Conservation (phyloP, 2,888 invertebrate species). For the Cheilosia vernalis region DNA sequence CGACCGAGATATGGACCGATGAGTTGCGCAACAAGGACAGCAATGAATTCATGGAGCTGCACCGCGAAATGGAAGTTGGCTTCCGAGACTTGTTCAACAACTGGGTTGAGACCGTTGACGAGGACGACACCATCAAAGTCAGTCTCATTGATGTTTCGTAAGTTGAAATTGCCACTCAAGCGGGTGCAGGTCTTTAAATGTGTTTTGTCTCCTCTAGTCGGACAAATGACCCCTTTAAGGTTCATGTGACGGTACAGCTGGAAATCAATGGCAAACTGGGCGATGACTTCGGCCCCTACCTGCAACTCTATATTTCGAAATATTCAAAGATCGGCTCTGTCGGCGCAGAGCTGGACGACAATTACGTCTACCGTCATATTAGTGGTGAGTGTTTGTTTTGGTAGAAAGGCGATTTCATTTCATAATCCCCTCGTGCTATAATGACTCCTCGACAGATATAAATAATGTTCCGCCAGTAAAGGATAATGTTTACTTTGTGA, state of each 20-base stretch:
- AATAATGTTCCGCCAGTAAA: constrained; percentile 29
- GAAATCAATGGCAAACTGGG: constrained; percentile 78
- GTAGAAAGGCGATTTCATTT: not conserved
- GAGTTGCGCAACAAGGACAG: constrained; percentile 72
- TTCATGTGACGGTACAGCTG: constrained; percentile 78
- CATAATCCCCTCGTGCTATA: constrained; percentile 5
- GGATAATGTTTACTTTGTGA: constrained; percentile 51
- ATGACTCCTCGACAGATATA: constrained; percentile 56
- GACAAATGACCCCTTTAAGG: constrained; percentile 78
- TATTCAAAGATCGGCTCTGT: constrained; percentile 77
- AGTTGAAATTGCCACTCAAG: constrained; percentile 65
- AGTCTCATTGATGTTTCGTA: constrained; percentile 78
- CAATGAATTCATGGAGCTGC: constrained; percentile 76
- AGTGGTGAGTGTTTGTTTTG: constrained; percentile 78
- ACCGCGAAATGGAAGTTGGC: constrained; percentile 76
- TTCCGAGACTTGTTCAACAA: constrained; percentile 76
- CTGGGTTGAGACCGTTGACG: constrained; percentile 76
- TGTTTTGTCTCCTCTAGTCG: constrained; percentile 71
- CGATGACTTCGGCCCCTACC: constrained; percentile 29
- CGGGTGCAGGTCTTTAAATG: not conserved
- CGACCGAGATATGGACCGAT: constrained; percentile 78
- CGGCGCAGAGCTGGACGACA: constrained; percentile 77
- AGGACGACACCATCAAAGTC: constrained; percentile 75
- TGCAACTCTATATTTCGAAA: constrained; percentile 68
- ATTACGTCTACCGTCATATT: constrained; percentile 77